A percentile compares a stretch with the other conserved stretches of the same genome.
These are phyloP conservation scores for Tragelaphus buxtoni DNA, from an alignment of 2,113 vertebrate species.

Conservation along the genomic window DNA sequence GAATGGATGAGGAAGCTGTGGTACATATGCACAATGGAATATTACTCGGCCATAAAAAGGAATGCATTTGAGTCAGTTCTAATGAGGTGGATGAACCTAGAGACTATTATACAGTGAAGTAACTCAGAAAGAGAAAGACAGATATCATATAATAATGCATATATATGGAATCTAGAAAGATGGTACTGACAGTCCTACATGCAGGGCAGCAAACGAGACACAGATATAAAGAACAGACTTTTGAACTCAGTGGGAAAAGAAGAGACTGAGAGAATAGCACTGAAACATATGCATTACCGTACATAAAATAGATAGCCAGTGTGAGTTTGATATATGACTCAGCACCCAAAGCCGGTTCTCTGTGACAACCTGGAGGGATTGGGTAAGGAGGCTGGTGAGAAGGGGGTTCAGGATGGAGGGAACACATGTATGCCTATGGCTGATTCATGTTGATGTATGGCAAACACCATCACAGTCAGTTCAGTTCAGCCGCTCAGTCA, in stretches of 20 bases:
- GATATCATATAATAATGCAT: neutral
- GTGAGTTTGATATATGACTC: neutral
- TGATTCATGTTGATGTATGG: neutral
- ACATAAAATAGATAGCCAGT: neutral
- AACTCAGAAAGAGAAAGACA: neutral
- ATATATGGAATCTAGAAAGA: neutral
- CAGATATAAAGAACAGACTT: neutral
- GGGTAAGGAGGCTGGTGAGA: neutral
- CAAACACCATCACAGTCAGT: neutral
- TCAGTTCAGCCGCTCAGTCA: neutral
- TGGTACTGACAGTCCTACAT: neutral
- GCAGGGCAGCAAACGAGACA: neutral
- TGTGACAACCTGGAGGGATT: neutral
- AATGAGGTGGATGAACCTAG: neutral
- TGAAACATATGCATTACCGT: neutral
- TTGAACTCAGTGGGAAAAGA: neutral
- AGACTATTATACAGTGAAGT: neutral
- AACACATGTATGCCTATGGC: neutral
- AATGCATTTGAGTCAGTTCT: neutral
- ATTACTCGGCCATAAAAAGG: neutral
- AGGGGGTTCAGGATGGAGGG: neutral
- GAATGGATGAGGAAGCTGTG: neutral
- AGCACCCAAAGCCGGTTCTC: neutral
- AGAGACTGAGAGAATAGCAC: neutral
- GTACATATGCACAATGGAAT: neutral